Conservation (phyloP, 2,797 vertebrate genomes). For the Scolopax rusticola region DNA sequence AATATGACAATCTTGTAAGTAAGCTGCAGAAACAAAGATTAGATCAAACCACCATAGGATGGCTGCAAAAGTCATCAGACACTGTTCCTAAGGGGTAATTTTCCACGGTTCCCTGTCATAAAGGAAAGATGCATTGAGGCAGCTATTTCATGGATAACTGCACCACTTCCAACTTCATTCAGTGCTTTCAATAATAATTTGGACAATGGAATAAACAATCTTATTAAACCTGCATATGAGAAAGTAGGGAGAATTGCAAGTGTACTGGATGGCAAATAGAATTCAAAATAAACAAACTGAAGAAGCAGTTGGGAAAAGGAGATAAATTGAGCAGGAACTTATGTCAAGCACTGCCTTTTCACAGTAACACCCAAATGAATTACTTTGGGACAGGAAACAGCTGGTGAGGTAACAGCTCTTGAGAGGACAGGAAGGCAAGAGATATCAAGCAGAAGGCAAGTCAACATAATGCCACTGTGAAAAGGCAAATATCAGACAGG, state of each 20-base stretch:
- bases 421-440: neutral
- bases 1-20: neutral
- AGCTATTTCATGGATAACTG: neutral
- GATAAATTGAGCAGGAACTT: neutral
- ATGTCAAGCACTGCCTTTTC: neutral
- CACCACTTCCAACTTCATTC: neutral
- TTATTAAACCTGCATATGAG: neutral
- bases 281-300: neutral
- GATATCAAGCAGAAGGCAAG: neutral
- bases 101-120: neutral
- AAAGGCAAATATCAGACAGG: neutral
- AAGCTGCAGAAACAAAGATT: neutral
- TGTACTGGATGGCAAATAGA: neutral
- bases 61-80: neutral
- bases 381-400: neutral
- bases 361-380: neutral
- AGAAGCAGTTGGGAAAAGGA: neutral
- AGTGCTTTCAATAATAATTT: neutral
- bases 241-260: neutral
- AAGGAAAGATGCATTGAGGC: neutral
- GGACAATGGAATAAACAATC: neutral
- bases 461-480: neutral
- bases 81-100: neutral
- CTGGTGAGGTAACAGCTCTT: neutral
- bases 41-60: neutral